phyloP scores from a whole-genome alignment of 2,797 vertebrate species.

The Coreius guichenoti region DNA sequence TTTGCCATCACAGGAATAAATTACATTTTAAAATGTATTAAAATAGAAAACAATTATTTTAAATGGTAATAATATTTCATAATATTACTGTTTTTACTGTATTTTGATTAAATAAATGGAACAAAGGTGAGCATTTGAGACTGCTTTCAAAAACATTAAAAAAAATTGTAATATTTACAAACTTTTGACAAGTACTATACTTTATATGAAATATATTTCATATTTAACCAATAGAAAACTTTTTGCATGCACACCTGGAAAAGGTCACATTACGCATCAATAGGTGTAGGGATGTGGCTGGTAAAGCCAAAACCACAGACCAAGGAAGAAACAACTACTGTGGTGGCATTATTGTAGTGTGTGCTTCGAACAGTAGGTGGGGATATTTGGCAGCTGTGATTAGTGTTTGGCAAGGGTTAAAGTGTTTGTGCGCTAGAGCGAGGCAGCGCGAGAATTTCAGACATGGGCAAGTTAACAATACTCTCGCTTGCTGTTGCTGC shows the following conservation, averaged over 20 bases:
- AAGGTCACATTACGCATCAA: background rate
- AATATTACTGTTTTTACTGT: too few species aligned
- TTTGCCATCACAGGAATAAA: too few species aligned
- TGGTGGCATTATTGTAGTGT: background rate
- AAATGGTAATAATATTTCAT: too few species aligned
- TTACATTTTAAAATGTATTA: too few species aligned
- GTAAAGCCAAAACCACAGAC: background rate
- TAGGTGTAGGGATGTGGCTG: background rate
- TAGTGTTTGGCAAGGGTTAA: background rate
- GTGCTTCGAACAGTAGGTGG: background rate
- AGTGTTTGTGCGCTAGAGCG: background rate
- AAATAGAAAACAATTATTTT: too few species aligned
- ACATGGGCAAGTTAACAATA: slow-evolving; percentile 57
- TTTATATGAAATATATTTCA: background rate
- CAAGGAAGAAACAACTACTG: background rate
- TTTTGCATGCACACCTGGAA: background rate
- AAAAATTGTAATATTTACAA: too few species aligned
- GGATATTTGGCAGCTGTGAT: background rate
- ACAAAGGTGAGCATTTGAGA: too few species aligned
- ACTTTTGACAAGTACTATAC: too few species aligned
- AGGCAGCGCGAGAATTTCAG: background rate
- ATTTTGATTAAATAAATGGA: too few species aligned
- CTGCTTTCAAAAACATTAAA: too few species aligned
- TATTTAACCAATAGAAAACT: background rate
- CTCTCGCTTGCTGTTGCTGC: slow-evolving; percentile 55